Base-by-base conservation (phyloP, 2,888 invertebrate genomes). In the Tenthredo mesomela region DNA sequence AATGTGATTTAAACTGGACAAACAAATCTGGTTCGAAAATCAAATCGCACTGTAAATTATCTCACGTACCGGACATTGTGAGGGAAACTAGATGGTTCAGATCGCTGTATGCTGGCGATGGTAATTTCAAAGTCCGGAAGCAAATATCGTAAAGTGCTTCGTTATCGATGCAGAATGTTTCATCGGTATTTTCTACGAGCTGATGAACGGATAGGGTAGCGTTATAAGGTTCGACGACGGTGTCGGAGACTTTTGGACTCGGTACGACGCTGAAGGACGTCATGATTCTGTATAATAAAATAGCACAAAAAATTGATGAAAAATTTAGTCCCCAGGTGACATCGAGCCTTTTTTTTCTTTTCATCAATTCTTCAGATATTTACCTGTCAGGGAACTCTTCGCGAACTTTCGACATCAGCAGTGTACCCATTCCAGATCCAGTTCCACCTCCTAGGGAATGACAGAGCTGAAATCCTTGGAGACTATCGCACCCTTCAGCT, bases 241-340 rank as follows among this genome's bases (percentile, higher is more conserved):
- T 94, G 75, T 90, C 89, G 2, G 91, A 91, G 7, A 97, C 96
- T 94, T 97, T 97, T 3, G 97, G 97, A 50, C 96, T 96, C 61
- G 97, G 97, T 88, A 97, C 96, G 4, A 97, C 97, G 6, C 97
- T 95, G 91, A 97, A 97, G 0, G 97, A 96, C 94, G 97, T 97
- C 97, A 97, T 97, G 87, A 97, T 97, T 90, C 97, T 94, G 75
- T 37, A n/a, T 1, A 29, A 61, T 6, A 25, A 61, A n/a, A 54
- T 2, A 54, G n/a, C 6, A n/a, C n/a, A 5, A 18, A 33, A 33
- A 67, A 33, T 67, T 2, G 2, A 33, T 67, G 0, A 15, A 1
- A 33, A 73, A 47, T 43, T 29, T n/a, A 29, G 12, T 1, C 43
- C 15, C 21, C 21, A 29, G 3, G 2, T 12, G 29, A 54, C 18